Evolutionary conservation across 2,113 vertebrate genomes (phyloP).

Genomic region (Willisornis vidua): DNA sequence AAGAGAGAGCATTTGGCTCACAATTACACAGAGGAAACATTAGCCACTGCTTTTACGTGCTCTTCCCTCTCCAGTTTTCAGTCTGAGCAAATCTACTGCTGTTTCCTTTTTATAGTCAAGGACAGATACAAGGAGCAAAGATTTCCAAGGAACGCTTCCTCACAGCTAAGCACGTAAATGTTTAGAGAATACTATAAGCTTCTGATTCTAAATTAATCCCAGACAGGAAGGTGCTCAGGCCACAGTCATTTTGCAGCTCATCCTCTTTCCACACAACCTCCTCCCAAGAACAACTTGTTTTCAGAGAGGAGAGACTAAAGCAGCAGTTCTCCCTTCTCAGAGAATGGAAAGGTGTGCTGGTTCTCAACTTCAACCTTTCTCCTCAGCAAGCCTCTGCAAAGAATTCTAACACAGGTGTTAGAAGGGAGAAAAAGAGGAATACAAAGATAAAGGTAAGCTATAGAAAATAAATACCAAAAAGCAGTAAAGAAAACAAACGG

Average conservation of each 20-base stretch:
- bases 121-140: not conserved
- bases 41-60: not conserved
- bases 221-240: not conserved
- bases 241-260: not conserved
- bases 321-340: not conserved
- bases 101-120: conserved; percentile 1
- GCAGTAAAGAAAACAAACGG: not conserved
- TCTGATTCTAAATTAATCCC: not conserved
- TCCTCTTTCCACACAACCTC: not conserved
- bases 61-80: not conserved
- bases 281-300: not conserved
- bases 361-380: not conserved
- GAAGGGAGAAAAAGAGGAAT: not conserved
- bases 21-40: not conserved
- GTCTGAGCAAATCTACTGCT: not conserved
- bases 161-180: not conserved
- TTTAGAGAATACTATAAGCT: not conserved
- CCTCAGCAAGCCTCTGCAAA: not conserved
- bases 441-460: not conserved
- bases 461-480: not conserved
- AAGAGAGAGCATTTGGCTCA: not conserved
- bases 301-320: not conserved
- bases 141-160: not conserved
- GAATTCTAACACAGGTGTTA: not conserved
- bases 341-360: rapidly evolving